Evolutionary conservation across 2,113 vertebrate genomes (phyloP).

Genomic region (Indri indri): DNA sequence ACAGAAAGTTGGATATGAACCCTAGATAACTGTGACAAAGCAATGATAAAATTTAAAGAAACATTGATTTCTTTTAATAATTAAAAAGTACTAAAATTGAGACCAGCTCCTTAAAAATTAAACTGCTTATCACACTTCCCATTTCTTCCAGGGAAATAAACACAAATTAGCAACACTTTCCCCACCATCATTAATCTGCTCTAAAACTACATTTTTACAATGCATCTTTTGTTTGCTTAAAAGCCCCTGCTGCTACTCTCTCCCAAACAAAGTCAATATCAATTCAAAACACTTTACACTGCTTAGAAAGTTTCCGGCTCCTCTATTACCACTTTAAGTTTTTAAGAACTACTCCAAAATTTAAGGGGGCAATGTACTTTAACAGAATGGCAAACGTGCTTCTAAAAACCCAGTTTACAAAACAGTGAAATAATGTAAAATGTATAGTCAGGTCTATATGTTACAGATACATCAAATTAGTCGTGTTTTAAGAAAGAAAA

Average conservation of each 20-base stretch:
- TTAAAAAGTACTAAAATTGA: conserved; percentile 84
- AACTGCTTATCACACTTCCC: conserved; percentile 84
- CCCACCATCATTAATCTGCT: conserved; percentile 76
- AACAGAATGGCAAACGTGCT: conserved; percentile 81
- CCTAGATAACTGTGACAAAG: conserved; percentile 76
- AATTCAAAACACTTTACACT: conserved; percentile 53
- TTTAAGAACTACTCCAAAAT: conserved; percentile 77
- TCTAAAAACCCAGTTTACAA: conserved; percentile 77
- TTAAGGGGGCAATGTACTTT: conserved; percentile 70
- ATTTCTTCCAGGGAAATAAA: conserved; percentile 82
- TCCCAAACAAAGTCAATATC: conserved; percentile 68
- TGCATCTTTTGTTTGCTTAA: conserved; percentile 76
- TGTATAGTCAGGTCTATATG: conserved; percentile 71
- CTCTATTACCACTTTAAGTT: conserved; percentile 74
- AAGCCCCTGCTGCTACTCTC: conserved; percentile 64
- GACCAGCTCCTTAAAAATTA: conserved; percentile 89
- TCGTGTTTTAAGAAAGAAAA: conserved; percentile 62
- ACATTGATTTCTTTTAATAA: conserved; percentile 74
- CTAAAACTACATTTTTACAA: conserved; percentile 86
- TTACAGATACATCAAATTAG: conserved; percentile 76
- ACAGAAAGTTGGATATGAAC: conserved; percentile 74
- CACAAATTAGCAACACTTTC: conserved; percentile 85
- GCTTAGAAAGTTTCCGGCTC: conserved; percentile 63
- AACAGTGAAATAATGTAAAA: conserved; percentile 74
- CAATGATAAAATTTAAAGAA: conserved; percentile 76